Evolutionary conservation across 1,140 invertebrate genomes (phyloP).

Genomic region (Drosophila nikananu): DNA sequence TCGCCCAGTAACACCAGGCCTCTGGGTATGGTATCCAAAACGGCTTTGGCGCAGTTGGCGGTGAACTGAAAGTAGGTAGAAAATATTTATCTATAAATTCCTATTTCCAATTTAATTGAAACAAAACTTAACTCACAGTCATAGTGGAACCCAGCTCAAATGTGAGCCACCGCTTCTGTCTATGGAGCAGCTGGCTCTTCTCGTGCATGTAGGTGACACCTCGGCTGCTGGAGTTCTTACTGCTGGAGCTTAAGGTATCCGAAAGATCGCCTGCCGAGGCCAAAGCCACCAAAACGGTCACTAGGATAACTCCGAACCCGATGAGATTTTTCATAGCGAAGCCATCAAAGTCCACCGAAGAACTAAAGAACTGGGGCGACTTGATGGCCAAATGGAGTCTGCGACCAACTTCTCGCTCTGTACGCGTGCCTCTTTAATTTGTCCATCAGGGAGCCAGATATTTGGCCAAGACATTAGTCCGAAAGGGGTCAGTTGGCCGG

Average conservation of each 20-base stretch:
- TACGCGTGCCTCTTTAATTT: slow-evolving; percentile 60
- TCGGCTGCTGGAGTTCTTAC: slow-evolving; percentile 6
- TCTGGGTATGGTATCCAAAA: slow-evolving; percentile 56
- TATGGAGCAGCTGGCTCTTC: slow-evolving; percentile 42
- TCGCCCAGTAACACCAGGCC: slow-evolving; percentile 48
- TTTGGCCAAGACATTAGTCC: slow-evolving; percentile 59
- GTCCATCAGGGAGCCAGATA: slow-evolving; percentile 15
- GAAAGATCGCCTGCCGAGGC: not conserved
- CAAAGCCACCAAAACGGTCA: not conserved
- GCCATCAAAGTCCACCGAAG: slow-evolving; percentile 2
- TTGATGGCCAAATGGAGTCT: not conserved
- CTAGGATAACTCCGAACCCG: slow-evolving; percentile 11
- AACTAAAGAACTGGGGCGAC: slow-evolving; percentile 5
- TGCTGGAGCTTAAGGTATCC: not conserved
- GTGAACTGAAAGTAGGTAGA: slow-evolving; percentile 39
- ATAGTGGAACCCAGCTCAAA: slow-evolving; percentile 59
- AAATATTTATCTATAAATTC: not conserved
- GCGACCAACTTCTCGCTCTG: slow-evolving; percentile 10
- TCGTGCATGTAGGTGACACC: slow-evolving; percentile 56
- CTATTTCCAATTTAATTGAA: not conserved
- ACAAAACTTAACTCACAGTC: slow-evolving; percentile 38
- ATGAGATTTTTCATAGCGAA: slow-evolving; percentile 46
- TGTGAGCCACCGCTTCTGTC: slow-evolving; percentile 70
- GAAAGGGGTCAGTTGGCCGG: slow-evolving; percentile 55
- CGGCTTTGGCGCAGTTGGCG: slow-evolving; percentile 57